Conservation (phyloP, 2,888 invertebrate species). For the Heterodera filipjevi region DNA sequence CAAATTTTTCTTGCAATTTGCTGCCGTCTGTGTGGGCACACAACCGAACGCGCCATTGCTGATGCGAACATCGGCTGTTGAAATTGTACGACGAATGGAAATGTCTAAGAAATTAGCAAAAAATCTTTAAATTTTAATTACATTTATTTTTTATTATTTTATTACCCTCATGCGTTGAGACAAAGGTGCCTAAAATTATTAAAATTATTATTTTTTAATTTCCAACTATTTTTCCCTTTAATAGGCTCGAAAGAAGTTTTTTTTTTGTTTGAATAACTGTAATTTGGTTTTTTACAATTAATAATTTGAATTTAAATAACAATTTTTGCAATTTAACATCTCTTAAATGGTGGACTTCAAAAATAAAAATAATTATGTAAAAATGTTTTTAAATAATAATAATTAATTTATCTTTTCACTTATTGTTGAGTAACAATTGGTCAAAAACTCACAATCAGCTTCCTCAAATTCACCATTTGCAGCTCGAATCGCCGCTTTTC, state of each 20-base stretch:
- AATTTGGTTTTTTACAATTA: too few species aligned
- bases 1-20: slow-evolving; percentile 58
- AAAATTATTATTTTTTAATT: slow-evolving; percentile 20
- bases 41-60: slow-evolving; percentile 63
- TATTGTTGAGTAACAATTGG: too few species aligned
- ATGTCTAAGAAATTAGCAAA: slow-evolving; percentile 25
- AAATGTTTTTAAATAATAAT: too few species aligned
- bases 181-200: slow-evolving; percentile 47
- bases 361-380: too few species aligned
- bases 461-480: slow-evolving; percentile 53
- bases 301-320: too few species aligned
- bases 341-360: too few species aligned
- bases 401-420: too few species aligned
- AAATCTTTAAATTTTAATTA: neutral
- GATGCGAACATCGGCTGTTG: slow-evolving; percentile 59
- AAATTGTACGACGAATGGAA: slow-evolving; percentile 53
- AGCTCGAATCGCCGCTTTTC: neutral
- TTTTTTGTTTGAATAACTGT: too few species aligned
- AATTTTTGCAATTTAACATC: too few species aligned
- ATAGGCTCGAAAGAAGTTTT: too few species aligned
- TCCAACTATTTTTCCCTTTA: too few species aligned
- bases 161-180: slow-evolving; percentile 62
- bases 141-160: neutral
- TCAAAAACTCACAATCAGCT: slow-evolving; percentile 50
- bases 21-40: slow-evolving; percentile 52